Base-by-base conservation (phyloP, 2,888 invertebrate species). In the Sinopyrophorus schimmeli region DNA sequence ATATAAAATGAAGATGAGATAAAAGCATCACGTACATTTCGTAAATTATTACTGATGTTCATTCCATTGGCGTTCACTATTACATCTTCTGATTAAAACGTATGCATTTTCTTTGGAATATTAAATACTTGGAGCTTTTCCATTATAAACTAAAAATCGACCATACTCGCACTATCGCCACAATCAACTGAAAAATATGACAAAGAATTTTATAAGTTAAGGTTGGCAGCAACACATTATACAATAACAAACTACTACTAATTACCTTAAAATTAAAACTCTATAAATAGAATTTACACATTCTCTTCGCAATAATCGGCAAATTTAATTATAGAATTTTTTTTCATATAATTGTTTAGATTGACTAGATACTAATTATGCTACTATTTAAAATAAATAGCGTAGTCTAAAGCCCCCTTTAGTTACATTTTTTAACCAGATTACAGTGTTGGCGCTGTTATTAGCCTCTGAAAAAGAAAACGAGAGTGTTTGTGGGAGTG, bases 381-480 rank as follows among this genome's bases (percentile, higher is more conserved):
- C n/a, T n/a, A n/a, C n/a, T n/a, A n/a, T n/a, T n/a, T n/a, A n/a
- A n/a, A n/a, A n/a, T n/a, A 9, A 5, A 10, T 32, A 9, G 32
- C 7, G 20, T 14, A 18, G 10, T 14, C 20, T 5, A 20, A 15
- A 15, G 11, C 10, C 17, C 20, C 17, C 34, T 43, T 17, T 38
- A 38, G 18, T 26, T 10, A 11, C 12, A 7, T 20, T 20, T 10
- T 32, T 20, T 5, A 26, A 26, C 3, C 7, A 26, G 10, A 18
- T 32, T 1, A 40, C 56, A 27, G 30, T 26, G 54, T 57, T 57
- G 56, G 47, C 49, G 31, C 21, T 9, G 15, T 20, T 12, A 16
- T 4, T 15, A 7, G 9, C 10, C 10, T 31, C 20, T 31, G 37
- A 40, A 46, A 48, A 21, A 44, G 47, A 52, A 40, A 31, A 57